These are phyloP conservation scores for Pelobates fuscus DNA, from an alignment of 2,113 vertebrate genomes.

Conservation along the genomic window DNA sequence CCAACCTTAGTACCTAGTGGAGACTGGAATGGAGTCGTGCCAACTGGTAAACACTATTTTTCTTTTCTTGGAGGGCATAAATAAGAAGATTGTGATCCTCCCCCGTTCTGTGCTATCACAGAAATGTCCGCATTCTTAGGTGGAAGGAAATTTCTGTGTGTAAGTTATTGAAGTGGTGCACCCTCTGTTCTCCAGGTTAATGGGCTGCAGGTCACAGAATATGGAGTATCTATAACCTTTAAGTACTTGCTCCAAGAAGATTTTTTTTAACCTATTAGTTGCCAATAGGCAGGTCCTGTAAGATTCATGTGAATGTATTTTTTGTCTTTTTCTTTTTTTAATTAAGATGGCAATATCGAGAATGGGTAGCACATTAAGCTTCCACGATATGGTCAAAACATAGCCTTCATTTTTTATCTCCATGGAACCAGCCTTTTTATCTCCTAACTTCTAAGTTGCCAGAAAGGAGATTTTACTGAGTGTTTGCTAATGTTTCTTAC, in stretches of 20 bases:
- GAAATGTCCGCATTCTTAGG: not conserved
- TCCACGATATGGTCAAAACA: too few species aligned
- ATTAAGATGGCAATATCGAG: too few species aligned
- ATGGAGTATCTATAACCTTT: too few species aligned
- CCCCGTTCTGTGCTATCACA: not conserved
- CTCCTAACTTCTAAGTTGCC: too few species aligned
- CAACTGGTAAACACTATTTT: slow-evolving; percentile 1
- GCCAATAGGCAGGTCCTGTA: not conserved
- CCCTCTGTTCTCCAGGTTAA: not conserved
- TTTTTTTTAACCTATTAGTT: not conserved
- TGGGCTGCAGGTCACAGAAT: too few species aligned
- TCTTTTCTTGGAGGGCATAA: not conserved
- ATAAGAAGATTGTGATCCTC: not conserved
- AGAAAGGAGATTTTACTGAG: too few species aligned
- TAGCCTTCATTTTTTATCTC: too few species aligned
- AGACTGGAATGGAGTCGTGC: not conserved
- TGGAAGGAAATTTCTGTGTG: not conserved
- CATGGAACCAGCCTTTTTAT: too few species aligned
- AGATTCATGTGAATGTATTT: not conserved
- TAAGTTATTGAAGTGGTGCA: not conserved
- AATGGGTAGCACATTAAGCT: too few species aligned
- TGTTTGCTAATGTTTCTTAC: too few species aligned
- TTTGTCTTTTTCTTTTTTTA: not conserved
- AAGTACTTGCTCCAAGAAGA: not conserved
- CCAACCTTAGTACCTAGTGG: slow-evolving; percentile 1